A percentile compares a stretch with the other conserved stretches of the same genome.
Evolutionary conservation across 2,113 vertebrate species (phyloP).

Genomic region (Nibea albiflora): DNA sequence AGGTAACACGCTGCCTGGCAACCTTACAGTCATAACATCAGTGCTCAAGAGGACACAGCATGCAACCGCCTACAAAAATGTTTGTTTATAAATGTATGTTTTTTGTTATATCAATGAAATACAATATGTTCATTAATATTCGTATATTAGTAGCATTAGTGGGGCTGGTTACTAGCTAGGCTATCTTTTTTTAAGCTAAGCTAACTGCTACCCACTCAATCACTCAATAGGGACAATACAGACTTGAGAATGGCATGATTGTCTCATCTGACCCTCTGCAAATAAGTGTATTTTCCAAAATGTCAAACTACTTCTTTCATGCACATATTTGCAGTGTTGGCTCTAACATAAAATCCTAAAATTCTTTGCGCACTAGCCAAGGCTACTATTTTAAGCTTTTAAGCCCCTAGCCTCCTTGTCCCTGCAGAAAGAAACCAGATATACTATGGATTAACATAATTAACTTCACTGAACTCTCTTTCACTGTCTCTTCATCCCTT

Average conservation of each 20-base stretch:
- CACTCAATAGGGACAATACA: background rate
- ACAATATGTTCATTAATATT: too few relatives aligned
- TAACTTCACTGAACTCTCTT: background rate
- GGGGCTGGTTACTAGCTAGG: too few relatives aligned
- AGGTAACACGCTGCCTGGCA: too few relatives aligned
- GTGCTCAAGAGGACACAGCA: too few relatives aligned
- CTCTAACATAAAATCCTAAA: background rate
- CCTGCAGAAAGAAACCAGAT: background rate
- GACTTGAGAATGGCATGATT: background rate
- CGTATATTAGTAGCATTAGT: too few relatives aligned
- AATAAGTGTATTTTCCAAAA: background rate
- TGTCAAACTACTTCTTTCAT: background rate
- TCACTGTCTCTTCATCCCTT: constrained; percentile 16
- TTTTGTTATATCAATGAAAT: too few relatives aligned
- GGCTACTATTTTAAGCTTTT: background rate
- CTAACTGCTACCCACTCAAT: too few relatives aligned
- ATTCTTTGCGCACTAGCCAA: background rate
- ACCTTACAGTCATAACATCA: too few relatives aligned
- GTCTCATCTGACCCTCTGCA: background rate
- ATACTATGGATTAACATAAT: background rate
- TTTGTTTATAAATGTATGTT: too few relatives aligned
- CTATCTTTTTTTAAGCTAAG: too few relatives aligned
- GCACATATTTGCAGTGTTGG: background rate
- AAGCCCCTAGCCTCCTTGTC: background rate
- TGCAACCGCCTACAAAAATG: too few relatives aligned